Percentiles rank a stretch among this genome's conserved stretches.
These are phyloP conservation scores for Palythoa grandiflora DNA, from an alignment of 92 coral and sea anemone species.

Conservation along the genomic window DNA sequence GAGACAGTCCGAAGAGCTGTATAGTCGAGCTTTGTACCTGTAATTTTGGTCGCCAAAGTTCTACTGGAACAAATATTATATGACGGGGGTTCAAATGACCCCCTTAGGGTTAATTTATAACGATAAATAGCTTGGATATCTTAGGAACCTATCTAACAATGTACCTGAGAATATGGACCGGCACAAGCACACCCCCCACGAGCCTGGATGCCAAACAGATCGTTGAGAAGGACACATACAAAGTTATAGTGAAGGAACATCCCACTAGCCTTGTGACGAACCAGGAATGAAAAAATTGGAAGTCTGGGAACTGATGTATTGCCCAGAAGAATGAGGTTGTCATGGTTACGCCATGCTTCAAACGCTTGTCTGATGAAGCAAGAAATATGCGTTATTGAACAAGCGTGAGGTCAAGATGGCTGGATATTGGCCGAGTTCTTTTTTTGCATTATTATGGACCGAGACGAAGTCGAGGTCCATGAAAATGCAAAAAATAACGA, in stretches of 20 bases:
- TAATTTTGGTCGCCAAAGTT: neutral
- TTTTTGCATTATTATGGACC: too few species aligned
- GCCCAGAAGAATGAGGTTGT: conserved; percentile 82
- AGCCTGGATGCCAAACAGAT: conserved; percentile 98
- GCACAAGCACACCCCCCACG: conserved; percentile 99
- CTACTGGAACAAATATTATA: neutral
- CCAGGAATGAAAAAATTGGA: conserved; percentile 92
- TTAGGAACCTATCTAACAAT: neutral
- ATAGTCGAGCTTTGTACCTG: neutral
- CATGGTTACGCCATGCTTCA: conserved; percentile 67
- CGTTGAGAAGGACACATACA: conserved; percentile 88
- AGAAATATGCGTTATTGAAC: neutral
- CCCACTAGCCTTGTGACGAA: conserved; percentile 85
- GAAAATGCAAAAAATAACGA: too few species aligned
- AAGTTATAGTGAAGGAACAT: conserved; percentile 94
- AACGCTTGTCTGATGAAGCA: conserved; percentile 72
- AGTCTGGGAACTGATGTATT: conserved; percentile 74
- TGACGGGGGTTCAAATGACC: conserved; percentile 65
- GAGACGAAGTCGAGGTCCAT: too few species aligned
- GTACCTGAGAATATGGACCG: conserved; percentile 99
- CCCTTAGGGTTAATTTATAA: neutral
- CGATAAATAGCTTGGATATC: neutral
- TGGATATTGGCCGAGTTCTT: too few species aligned
- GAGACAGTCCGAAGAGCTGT: too few species aligned
- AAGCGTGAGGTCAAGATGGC: too few species aligned